Conservation (phyloP, 2,113 vertebrate species). For the Gobius niger region DNA sequence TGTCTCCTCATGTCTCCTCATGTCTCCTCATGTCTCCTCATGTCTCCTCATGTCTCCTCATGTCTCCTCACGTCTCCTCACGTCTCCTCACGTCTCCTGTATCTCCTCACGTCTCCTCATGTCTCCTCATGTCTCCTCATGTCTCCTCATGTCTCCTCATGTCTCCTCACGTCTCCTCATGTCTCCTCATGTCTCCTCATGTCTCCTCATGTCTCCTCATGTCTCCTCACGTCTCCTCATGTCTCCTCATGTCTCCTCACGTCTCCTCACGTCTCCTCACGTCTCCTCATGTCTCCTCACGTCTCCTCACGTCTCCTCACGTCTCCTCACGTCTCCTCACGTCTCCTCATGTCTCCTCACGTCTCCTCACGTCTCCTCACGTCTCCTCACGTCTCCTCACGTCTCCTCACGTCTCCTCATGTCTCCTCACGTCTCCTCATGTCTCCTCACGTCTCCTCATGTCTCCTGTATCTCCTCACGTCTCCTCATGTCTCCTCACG, state of each 20-base stretch:
- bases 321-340: not conserved
- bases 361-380: not conserved
- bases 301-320: not conserved
- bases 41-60: not conserved
- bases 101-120: slow-evolving; percentile 38
- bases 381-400: not conserved
- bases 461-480: slow-evolving; percentile 40
- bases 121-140: slow-evolving; percentile 37
- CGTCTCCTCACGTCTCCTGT: not conserved
- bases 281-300: not conserved
- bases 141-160: not conserved
- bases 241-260: slow-evolving; percentile 36
- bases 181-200: slow-evolving; percentile 37
- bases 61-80: slow-evolving; percentile 37
- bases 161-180: slow-evolving; percentile 36
- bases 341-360: not conserved
- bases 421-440: slow-evolving; percentile 35
- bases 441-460: not conserved
- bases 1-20: slow-evolving; percentile 37
- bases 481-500: not conserved
- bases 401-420: not conserved
- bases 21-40: slow-evolving; percentile 37
- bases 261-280: not conserved
- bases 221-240: slow-evolving; percentile 36
- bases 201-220: not conserved